Conservation (phyloP, 2,113 vertebrate genomes). For the Passer domesticus region DNA sequence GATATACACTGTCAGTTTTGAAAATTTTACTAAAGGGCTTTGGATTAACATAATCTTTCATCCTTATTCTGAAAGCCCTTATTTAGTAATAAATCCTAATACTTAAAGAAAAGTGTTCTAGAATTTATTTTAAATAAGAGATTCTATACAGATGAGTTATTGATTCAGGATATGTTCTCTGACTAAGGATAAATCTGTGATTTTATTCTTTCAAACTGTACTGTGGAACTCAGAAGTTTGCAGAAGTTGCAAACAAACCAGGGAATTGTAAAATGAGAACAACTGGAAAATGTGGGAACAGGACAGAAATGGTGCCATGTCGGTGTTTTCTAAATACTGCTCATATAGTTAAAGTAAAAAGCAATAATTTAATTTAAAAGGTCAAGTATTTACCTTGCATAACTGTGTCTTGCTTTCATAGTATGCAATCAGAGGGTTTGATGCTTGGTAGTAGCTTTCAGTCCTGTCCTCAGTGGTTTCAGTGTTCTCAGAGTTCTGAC, state of each 20-base stretch:
- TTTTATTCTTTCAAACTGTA: neutral
- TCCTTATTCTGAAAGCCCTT: neutral
- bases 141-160: neutral
- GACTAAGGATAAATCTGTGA: neutral
- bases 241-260: neutral
- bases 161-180: neutral
- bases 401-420: slow-evolving; percentile 83
- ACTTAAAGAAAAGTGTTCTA: slow-evolving; percentile 1
- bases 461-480: slow-evolving; percentile 62
- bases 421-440: slow-evolving; percentile 74
- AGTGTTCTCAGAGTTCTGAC: neutral
- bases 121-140: neutral
- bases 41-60: neutral
- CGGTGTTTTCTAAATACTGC: neutral
- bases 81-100: neutral
- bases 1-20: neutral
- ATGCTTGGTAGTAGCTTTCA: slow-evolving; percentile 75
- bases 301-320: neutral
- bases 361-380: neutral
- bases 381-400: slow-evolving; percentile 75
- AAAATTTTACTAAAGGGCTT: neutral
- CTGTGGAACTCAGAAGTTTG: neutral
- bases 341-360: neutral
- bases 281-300: neutral
- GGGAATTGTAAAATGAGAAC: neutral